A percentile compares a stretch with the other conserved stretches of the same genome.
phyloP scores from a whole-genome alignment of 2,797 vertebrate species.

The Chelonia mydas region DNA sequence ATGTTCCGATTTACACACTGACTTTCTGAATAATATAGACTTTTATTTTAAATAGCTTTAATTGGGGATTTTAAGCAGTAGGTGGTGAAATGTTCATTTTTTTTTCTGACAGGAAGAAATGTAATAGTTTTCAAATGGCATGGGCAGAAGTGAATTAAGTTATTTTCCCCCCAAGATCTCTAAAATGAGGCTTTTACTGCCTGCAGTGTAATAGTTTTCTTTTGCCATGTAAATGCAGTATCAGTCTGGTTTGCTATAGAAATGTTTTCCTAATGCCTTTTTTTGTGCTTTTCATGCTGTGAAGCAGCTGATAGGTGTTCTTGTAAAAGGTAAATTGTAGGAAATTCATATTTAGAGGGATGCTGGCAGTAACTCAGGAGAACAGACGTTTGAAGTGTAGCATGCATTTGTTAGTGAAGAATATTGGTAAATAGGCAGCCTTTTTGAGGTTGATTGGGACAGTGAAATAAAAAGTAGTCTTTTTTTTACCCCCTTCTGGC shows the following conservation, averaged over 20 bases:
- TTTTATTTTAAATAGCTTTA: conserved; percentile 51
- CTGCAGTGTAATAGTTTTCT: conserved; percentile 52
- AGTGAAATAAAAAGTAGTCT: background rate
- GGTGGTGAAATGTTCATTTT: conserved; percentile 55
- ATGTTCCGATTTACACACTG: conserved; percentile 32
- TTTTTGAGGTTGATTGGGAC: background rate
- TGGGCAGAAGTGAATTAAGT: conserved; percentile 58
- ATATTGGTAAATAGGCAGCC: background rate
- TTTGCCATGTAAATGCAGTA: conserved; percentile 63
- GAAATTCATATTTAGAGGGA: conserved; percentile 71
- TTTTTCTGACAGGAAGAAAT: conserved; percentile 49
- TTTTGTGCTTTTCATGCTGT: conserved; percentile 70
- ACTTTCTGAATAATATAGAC: conserved; percentile 38
- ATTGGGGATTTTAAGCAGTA: conserved; percentile 61
- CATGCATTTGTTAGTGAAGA: conserved; percentile 47
- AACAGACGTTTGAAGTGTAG: conserved; percentile 39
- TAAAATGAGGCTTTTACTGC: conserved; percentile 68
- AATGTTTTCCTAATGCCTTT: conserved; percentile 64
- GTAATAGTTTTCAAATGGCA: conserved; percentile 54
- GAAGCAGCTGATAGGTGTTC: conserved; percentile 54
- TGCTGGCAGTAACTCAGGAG: conserved; percentile 54
- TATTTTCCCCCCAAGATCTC: conserved; percentile 44
- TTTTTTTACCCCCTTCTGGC: background rate
- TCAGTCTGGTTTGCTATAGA: conserved; percentile 64
- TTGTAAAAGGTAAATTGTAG: conserved; percentile 60